Evolutionary conservation across 2,113 vertebrate species (phyloP).

Genomic region (Tetraodon nigroviridis): DNA sequence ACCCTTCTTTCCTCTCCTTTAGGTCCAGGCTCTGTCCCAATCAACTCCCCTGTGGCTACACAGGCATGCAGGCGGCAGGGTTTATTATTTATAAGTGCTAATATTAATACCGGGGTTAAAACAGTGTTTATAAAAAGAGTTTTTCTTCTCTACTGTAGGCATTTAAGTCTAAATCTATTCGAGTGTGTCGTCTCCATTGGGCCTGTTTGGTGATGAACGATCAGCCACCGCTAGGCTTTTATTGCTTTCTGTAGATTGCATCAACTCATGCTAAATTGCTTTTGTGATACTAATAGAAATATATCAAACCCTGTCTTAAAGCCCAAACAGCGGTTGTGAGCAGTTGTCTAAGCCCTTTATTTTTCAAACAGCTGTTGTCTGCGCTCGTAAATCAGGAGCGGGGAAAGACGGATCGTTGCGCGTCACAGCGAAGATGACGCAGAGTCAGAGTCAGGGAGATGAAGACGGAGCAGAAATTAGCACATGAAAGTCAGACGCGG

Average conservation of each 20-base stretch:
- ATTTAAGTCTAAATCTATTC: conserved; percentile 16
- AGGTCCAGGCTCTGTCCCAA: conserved; percentile 41
- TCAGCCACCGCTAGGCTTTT: conserved; percentile 47
- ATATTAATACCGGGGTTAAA: conserved; percentile 14
- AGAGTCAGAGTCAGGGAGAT: background rate
- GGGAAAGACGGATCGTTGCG: background rate
- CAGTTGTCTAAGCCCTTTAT: conserved; percentile 14
- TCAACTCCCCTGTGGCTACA: conserved; percentile 19
- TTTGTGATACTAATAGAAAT: conserved; percentile 54
- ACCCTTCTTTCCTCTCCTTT: conserved; percentile 15
- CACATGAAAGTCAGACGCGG: background rate
- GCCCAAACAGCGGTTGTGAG: conserved; percentile 33
- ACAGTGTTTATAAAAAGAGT: conserved; percentile 5
- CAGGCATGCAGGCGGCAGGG: conserved; percentile 7
- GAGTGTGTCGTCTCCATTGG: conserved; percentile 26
- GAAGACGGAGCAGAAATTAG: background rate
- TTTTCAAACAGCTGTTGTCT: conserved; percentile 27
- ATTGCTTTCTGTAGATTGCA: conserved; percentile 66
- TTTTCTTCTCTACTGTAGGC: background rate
- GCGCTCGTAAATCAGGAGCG: conserved; percentile 17
- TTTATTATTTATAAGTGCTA: background rate
- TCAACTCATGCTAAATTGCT: conserved; percentile 45
- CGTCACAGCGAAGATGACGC: too few species aligned
- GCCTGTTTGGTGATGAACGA: conserved; percentile 57
- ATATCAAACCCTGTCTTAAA: conserved; percentile 42